A percentile compares a stretch with the other conserved stretches of the same genome.
phyloP scores from a whole-genome alignment of 2,888 invertebrate species.

The Mylabris sibirica region DNA sequence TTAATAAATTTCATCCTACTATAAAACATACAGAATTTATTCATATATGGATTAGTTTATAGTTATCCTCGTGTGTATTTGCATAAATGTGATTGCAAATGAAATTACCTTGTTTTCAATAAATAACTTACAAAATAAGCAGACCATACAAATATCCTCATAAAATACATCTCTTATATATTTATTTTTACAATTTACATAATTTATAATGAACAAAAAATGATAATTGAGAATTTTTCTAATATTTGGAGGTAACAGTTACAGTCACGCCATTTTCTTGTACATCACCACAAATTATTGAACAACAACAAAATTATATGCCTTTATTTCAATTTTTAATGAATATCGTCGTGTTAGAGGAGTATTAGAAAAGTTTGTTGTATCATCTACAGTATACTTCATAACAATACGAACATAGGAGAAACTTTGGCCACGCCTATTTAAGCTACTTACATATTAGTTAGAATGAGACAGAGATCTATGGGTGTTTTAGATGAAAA shows the following conservation, averaged over 20 bases:
- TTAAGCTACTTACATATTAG: too few species aligned
- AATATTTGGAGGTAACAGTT: neutral
- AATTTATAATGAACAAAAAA: neutral
- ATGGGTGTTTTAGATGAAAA: too few species aligned
- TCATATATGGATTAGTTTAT: conserved; percentile 7
- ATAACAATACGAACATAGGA: too few species aligned
- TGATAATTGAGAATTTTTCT: neutral
- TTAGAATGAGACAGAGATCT: too few species aligned
- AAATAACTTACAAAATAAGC: conserved; percentile 10
- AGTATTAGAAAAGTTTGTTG: neutral
- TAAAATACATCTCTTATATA: conserved; percentile 6
- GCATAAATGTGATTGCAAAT: conserved; percentile 7
- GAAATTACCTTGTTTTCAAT: conserved; percentile 10
- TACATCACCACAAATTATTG: neutral
- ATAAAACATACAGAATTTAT: neutral
- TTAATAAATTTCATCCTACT: neutral
- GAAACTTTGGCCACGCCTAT: too few species aligned
- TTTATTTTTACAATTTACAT: neutral
- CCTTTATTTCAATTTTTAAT: neutral
- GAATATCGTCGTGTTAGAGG: neutral
- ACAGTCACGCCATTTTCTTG: neutral
- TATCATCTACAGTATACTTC: too few species aligned
- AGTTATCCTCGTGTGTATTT: neutral
- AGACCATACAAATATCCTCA: neutral
- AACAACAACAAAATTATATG: neutral